Conservation (phyloP, 53 echinoderm and acorn worm genomes). For the Echinometra lucunter region DNA sequence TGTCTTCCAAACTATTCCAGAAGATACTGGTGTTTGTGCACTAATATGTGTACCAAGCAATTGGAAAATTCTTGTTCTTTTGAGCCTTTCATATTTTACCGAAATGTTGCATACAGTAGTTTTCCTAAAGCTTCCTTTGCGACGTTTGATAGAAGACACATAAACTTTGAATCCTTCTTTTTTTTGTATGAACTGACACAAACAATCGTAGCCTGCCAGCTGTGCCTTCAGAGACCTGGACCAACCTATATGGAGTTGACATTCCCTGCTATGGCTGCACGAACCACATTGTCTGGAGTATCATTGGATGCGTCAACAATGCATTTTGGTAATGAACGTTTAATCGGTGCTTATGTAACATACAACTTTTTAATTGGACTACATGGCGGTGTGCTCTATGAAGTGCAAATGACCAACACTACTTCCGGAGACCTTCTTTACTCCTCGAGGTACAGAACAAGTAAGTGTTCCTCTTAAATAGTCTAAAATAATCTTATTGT, state of each 20-base stretch:
- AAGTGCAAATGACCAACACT: not conserved
- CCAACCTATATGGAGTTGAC: not conserved
- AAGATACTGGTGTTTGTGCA: too few species aligned
- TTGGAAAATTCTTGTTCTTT: too few species aligned
- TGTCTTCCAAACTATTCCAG: too few species aligned
- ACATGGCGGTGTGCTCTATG: not conserved
- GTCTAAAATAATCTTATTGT: not conserved
- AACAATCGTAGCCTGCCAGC: not conserved
- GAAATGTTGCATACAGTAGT: too few species aligned
- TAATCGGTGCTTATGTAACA: not conserved
- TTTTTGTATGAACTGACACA: not conserved
- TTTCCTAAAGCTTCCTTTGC: too few species aligned
- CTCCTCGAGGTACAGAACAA: not conserved
- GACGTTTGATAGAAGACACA: too few species aligned
- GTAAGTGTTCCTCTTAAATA: not conserved
- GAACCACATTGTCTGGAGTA: not conserved
- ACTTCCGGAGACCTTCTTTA: not conserved
- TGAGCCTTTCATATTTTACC: too few species aligned
- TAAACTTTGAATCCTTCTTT: not conserved
- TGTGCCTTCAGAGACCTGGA: not conserved
- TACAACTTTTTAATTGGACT: not conserved
- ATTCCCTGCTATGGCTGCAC: not conserved
- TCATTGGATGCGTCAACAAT: not conserved
- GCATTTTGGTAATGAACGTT: not conserved
- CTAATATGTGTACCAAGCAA: too few species aligned